Conservation (phyloP, 2,113 vertebrate genomes). For the Poeciliopsis turrubarensis region DNA sequence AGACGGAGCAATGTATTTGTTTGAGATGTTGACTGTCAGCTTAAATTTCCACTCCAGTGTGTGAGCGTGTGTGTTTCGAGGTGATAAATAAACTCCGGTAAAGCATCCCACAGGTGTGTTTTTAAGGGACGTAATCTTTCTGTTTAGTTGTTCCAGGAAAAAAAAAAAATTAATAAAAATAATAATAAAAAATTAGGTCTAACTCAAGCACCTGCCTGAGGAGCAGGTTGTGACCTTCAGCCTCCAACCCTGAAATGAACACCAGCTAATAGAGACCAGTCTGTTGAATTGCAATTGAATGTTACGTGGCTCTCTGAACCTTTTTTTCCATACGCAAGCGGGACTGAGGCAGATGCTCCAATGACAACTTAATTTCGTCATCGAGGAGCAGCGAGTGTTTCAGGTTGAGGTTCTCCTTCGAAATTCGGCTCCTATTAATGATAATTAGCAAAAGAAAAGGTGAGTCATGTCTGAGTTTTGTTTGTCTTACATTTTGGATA, state of each 20-base stretch:
- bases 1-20: constrained; percentile 79
- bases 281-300: constrained; percentile 85
- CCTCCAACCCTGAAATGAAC: constrained; percentile 78
- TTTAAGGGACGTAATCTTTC: constrained; percentile 62
- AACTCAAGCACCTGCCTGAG: constrained; percentile 82
- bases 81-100: constrained; percentile 48
- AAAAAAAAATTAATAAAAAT: constrained; percentile 21
- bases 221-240: constrained; percentile 74
- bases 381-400: constrained; percentile 75
- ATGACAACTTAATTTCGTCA: constrained; percentile 81
- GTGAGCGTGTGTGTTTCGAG: constrained; percentile 45
- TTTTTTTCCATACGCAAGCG: constrained; percentile 74
- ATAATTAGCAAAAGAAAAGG: constrained; percentile 71
- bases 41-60: constrained; percentile 83
- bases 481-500: constrained; percentile 75
- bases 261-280: constrained; percentile 76
- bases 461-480: constrained; percentile 75
- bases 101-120: constrained; percentile 74
- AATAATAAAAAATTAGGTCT: constrained; percentile 42
- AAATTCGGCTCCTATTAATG: constrained; percentile 73
- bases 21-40: constrained; percentile 84
- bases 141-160: constrained; percentile 60
- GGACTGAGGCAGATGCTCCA: constrained; percentile 85
- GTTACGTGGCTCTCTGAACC: constrained; percentile 79
- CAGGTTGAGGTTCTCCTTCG: constrained; percentile 61